Evolutionary conservation across 2,888 invertebrate species (phyloP), one percentile per base, ranked within the genome.

Genomic region (Lissocephala sabroskyi): DNA sequence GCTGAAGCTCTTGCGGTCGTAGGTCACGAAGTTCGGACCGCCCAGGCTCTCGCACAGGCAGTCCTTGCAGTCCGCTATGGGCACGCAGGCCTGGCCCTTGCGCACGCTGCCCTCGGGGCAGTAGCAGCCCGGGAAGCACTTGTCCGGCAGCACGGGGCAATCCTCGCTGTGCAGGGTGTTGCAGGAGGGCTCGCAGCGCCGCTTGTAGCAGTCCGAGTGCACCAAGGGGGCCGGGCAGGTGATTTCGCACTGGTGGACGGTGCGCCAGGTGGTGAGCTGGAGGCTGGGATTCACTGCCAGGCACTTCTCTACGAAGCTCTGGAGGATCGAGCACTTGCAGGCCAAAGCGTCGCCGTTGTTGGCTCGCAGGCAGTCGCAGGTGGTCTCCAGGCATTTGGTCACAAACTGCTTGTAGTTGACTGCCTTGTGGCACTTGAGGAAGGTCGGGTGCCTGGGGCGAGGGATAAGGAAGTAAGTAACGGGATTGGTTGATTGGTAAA

Each of bases 51-150:
- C 89, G 79, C 93, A 93, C 0, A 87, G 85, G 86, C 94, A 94
- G 79, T 95, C 93, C 45, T 90, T 87, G 74, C 95, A 95, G 49
- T 90, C 90, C 0, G 88, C 86, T 0, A 93, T 89, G 47, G 88
- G 86, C 4, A 94, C 87, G 74, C 95, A 95, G 9, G 85, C 84
- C 46, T 90, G 88, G 6, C 89, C 91, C 71, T 88, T 88, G 13
- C 91, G 86, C 1, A 92, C 89, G 2, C 81, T 84, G 32, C 94
- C 94, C 36, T 91, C 89, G 0, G 94, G 93, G 65, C 95, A 95
- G 85, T 92, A 94, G 82, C 95, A 95, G 45, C 95, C 95, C 0
- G 93, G 89, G 85, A 91, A 91, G 83, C 94, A 95, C 36, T 88
- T 87, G 28, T 91, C 89, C 11, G 88, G 87, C 55, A 89, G 85